Conservation (phyloP, 2,113 vertebrate genomes). For the Syrmaticus mikado region DNA sequence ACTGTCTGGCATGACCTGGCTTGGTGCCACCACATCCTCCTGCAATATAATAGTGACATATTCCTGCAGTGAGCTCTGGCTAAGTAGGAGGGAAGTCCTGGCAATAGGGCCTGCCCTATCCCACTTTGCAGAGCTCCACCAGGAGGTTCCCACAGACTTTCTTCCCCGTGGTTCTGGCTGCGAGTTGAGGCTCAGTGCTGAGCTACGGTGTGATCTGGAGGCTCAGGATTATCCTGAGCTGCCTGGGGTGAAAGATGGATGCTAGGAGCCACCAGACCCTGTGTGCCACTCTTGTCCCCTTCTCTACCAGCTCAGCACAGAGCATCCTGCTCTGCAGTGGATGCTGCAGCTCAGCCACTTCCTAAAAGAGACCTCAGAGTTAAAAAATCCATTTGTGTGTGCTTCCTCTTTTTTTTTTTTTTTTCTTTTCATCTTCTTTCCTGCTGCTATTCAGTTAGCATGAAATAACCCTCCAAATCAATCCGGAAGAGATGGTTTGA, state of each 20-base stretch:
- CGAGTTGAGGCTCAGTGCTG: too few species aligned
- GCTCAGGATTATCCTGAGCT: neutral
- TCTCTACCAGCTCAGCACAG: neutral
- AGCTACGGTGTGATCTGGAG: neutral
- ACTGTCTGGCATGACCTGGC: rapidly evolving
- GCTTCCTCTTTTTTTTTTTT: neutral
- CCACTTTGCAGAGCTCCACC: neutral
- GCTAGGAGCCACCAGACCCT: neutral
- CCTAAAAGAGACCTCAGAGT: neutral
- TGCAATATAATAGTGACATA: neutral
- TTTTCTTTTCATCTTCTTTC: constrained; percentile 44
- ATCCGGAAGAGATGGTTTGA: constrained; percentile 45
- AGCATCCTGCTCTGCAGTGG: neutral
- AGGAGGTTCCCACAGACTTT: rapidly evolving
- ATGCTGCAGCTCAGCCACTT: neutral
- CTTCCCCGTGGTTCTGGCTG: neutral
- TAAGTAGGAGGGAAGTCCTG: neutral
- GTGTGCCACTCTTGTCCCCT: neutral
- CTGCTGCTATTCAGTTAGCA: constrained; percentile 56
- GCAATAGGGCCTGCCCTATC: neutral
- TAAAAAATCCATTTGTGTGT: neutral
- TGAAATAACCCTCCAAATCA: constrained; percentile 60
- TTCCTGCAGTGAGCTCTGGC: neutral
- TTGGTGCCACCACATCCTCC: neutral
- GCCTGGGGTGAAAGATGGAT: neutral